A percentile compares a stretch with the other conserved stretches of the same genome.
phyloP scores from a whole-genome alignment of 2,888 invertebrate genomes.

The Meghimatium bilineatum region DNA sequence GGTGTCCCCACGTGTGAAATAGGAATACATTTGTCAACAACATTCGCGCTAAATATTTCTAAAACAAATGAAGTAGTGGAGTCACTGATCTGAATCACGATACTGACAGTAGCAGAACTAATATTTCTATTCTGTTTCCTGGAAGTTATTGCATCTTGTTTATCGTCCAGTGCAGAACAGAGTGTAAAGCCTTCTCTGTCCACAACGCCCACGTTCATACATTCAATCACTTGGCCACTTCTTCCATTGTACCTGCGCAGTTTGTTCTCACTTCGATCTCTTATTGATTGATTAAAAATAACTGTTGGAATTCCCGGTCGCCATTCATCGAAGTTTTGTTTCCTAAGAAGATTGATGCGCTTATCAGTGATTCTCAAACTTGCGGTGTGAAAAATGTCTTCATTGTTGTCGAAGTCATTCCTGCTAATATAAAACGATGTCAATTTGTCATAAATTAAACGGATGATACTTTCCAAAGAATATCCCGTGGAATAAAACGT shows the following conservation, averaged over 20 bases:
- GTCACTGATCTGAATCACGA: background rate
- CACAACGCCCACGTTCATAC: background rate
- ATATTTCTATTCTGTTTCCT: background rate
- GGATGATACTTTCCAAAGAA: no score
- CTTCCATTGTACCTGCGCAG: slow-evolving; percentile 9
- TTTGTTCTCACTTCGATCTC: background rate
- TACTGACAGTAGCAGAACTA: background rate
- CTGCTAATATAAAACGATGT: no score
- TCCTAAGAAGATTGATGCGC: background rate
- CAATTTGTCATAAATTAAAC: background rate
- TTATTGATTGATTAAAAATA: slow-evolving; percentile 19
- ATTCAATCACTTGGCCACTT: background rate
- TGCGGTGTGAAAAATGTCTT: no score
- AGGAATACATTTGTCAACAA: background rate
- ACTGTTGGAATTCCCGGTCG: background rate
- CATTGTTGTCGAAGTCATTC: no score
- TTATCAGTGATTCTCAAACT: background rate
- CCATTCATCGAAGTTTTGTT: background rate
- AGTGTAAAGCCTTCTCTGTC: background rate
- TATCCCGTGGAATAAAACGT: background rate
- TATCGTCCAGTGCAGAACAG: background rate
- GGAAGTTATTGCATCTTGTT: background rate
- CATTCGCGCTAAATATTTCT: background rate
- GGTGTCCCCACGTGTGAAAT: background rate
- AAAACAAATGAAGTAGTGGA: background rate